Conservation (phyloP, 2,888 invertebrate species). For the Phalera bucephala region DNA sequence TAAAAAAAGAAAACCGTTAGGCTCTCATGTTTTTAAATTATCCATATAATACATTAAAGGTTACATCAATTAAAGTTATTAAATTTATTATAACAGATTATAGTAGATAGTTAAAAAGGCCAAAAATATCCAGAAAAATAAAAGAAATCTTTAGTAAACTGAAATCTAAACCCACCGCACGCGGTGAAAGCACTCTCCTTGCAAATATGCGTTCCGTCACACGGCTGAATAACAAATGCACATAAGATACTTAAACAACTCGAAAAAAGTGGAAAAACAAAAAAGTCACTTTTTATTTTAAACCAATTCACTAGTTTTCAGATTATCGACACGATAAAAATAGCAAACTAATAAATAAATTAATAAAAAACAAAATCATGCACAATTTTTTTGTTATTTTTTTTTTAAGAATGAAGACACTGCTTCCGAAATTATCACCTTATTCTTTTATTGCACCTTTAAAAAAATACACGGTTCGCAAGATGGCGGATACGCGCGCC, state of each 20-base stretch:
- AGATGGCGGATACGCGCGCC: slow-evolving; percentile 12
- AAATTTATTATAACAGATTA: neutral
- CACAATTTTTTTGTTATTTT: too few species aligned
- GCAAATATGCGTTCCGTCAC: slow-evolving; percentile 3
- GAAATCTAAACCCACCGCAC: neutral
- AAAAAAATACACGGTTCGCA: neutral
- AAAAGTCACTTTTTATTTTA: too few species aligned
- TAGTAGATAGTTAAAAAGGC: neutral
- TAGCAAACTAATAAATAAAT: too few species aligned
- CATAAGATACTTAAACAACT: too few species aligned
- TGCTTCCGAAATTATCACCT: slow-evolving; percentile 1
- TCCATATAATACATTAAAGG: too few species aligned
- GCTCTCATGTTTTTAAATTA: too few species aligned
- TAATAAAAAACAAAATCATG: too few species aligned
- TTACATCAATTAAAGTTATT: too few species aligned
- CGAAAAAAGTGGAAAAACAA: too few species aligned
- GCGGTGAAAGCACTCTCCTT: slow-evolving; percentile 2
- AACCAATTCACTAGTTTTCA: too few species aligned
- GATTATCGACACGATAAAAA: too few species aligned
- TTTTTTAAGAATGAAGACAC: neutral
- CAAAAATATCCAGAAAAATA: slow-evolving; percentile 1
- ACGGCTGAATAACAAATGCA: neutral
- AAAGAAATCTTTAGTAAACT: neutral
- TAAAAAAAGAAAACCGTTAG: too few species aligned
- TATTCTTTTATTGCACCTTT: slow-evolving; percentile 2